phyloP scores from a whole-genome alignment of 2,888 invertebrate species.

The Eudasyphora cyanicolor region DNA sequence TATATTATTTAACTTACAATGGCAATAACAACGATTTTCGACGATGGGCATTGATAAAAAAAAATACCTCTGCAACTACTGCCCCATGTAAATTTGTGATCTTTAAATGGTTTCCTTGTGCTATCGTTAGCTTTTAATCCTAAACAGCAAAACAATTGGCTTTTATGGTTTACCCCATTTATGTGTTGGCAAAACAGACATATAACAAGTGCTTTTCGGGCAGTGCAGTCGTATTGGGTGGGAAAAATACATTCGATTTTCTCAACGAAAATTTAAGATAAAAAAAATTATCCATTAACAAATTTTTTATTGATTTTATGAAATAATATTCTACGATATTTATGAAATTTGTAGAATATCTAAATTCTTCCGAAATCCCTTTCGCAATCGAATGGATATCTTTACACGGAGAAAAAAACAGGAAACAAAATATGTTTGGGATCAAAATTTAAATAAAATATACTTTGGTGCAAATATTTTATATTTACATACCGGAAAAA shows the following conservation, averaged over 20 bases:
- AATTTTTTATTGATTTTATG: too few relatives aligned
- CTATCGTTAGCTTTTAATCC: slow-evolving; percentile 27
- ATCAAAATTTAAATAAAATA: too few relatives aligned
- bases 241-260: not conserved
- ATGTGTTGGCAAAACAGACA: slow-evolving; percentile 20
- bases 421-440: too few relatives aligned
- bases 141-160: slow-evolving; percentile 20
- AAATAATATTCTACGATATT: too few relatives aligned
- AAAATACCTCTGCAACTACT: not conserved
- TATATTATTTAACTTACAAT: not conserved
- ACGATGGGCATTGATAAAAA: too few relatives aligned
- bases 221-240: not conserved
- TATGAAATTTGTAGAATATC: too few relatives aligned
- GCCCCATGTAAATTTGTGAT: slow-evolving; percentile 40
- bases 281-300: too few relatives aligned
- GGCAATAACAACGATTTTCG: not conserved
- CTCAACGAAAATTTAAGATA: not conserved
- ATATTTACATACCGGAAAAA: too few relatives aligned
- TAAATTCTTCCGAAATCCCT: too few relatives aligned
- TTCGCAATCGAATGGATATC: too few relatives aligned
- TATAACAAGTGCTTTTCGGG: slow-evolving; percentile 2
- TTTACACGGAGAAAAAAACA: too few relatives aligned
- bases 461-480: too few relatives aligned
- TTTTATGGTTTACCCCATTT: slow-evolving; percentile 12
- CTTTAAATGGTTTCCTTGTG: slow-evolving; percentile 42